Evolutionary conservation across 2,888 invertebrate genomes (phyloP).

Genomic region (Dascillus cervinus): DNA sequence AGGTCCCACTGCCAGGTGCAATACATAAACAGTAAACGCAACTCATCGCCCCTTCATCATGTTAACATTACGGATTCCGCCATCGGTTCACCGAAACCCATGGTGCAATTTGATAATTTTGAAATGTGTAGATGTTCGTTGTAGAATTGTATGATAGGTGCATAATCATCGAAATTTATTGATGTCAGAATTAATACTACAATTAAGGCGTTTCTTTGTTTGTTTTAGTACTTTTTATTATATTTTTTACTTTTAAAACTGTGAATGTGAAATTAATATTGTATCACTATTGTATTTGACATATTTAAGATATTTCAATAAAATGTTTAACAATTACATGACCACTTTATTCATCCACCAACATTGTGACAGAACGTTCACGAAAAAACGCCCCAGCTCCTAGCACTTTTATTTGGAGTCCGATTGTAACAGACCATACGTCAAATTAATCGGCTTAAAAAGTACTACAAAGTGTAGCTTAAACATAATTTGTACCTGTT

Average conservation of each 20-base stretch:
- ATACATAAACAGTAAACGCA: constrained; percentile 21
- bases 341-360: no score
- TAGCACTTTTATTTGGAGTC: no score
- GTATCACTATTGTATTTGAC: constrained; percentile 26
- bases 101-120: constrained; percentile 25
- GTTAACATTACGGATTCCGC: constrained; percentile 26
- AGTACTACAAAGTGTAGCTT: no score
- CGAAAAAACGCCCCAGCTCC: no score
- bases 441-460: no score
- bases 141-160: constrained; percentile 32
- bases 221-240: constrained; percentile 22
- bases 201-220: constrained; percentile 15
- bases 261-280: constrained; percentile 31
- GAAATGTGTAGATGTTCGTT: constrained; percentile 37
- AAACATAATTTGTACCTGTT: no score
- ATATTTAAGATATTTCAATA: constrained; percentile 26
- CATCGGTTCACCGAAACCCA: constrained; percentile 20
- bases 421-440: no score
- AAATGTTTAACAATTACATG: constrained; percentile 23
- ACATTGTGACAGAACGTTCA: no score
- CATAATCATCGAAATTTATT: constrained; percentile 23
- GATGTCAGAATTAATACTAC: constrained; percentile 16
- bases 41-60: constrained; percentile 23
- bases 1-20: constrained; percentile 26
- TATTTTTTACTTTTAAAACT: constrained; percentile 31